Evolutionary conservation across 2,888 invertebrate genomes (phyloP), one percentile per base, ranked within the genome.

Genomic region (Allophyes oxyacanthae): DNA sequence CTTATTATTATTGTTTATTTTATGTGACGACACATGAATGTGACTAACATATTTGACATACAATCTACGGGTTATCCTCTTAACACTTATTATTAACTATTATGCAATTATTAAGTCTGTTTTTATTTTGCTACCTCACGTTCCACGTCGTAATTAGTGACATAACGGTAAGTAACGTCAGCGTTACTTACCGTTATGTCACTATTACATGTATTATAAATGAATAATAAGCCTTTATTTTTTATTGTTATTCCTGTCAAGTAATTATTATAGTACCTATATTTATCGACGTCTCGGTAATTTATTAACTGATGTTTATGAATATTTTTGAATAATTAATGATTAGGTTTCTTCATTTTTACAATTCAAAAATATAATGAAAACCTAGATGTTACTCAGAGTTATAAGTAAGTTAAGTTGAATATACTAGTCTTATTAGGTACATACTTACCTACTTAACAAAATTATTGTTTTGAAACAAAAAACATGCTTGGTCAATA

Each of bases 41-140:
- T 4, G 20, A 20, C 2, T n/a, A 54, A 40, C 10, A 57, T 37
- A 45, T 61, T 48, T 52, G 36, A 58, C 45, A 58, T 37, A 48
- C 44, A 41, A 58, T 40, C 33, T 26, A 48, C 44, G n/a, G n/a
- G 33, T 55, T 66, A 59, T 70, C 52, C 50, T 56, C 42, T 54
- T 57, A 42, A 51, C 30, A 43, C 20, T 72, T 54, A 65, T 55
- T 61, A 59, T 46, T 72, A 62, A n/a, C n/a, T n/a, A n/a, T n/a
- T n/a, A 64, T 64, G 43, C 28, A 57, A 64, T 72, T 53, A 68
- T 46, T 60, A 44, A 11, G 36, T 49, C 32, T 49, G 33, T 33
- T 32, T 38, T 42, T 44, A 9, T 15, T 58, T 30, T 51, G 11
- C 4, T 4, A 4, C 20, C 2, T 20, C 20, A 38, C 20, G 32